Percentiles rank a stretch among this genome's conserved stretches.
These are phyloP conservation scores for Synergus laeviventris DNA, from an alignment of 2,888 invertebrate species.

Conservation along the genomic window DNA sequence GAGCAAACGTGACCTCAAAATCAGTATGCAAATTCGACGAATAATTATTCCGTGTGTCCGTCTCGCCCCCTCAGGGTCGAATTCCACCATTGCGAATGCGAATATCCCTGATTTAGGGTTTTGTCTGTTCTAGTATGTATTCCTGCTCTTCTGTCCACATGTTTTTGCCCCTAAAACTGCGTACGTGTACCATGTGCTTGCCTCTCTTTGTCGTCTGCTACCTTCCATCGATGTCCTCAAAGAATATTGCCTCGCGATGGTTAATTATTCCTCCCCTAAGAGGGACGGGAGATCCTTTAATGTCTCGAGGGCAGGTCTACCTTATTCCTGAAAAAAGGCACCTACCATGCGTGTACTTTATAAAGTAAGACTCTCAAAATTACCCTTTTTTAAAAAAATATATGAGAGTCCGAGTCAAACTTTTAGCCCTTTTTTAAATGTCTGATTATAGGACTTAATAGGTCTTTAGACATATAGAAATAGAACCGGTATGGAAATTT, in stretches of 20 bases:
- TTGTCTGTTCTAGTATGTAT: slow-evolving; percentile 42
- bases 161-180: slow-evolving; percentile 29
- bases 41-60: slow-evolving; percentile 72
- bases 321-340: too few species aligned
- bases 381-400: too few species aligned
- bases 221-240: slow-evolving; percentile 18
- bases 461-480: too few species aligned
- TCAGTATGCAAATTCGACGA: slow-evolving; percentile 72
- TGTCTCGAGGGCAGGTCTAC: slow-evolving; percentile 11
- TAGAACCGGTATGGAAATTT: too few species aligned
- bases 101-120: slow-evolving; percentile 41
- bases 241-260: slow-evolving; percentile 9
- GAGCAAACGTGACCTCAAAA: slow-evolving; percentile 71
- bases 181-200: not conserved
- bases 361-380: too few species aligned
- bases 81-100: slow-evolving; percentile 43
- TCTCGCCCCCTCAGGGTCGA: slow-evolving; percentile 52
- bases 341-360: too few species aligned
- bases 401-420: too few species aligned
- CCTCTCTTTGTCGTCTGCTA: slow-evolving; percentile 4
- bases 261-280: slow-evolving; percentile 22
- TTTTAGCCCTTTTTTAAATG: too few species aligned
- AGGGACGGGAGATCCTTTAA: slow-evolving; percentile 1
- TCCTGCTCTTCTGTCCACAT: slow-evolving; percentile 21
- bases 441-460: too few species aligned